phyloP scores from a whole-genome alignment of 2,888 invertebrate genomes.

The Drosophila histrio region DNA sequence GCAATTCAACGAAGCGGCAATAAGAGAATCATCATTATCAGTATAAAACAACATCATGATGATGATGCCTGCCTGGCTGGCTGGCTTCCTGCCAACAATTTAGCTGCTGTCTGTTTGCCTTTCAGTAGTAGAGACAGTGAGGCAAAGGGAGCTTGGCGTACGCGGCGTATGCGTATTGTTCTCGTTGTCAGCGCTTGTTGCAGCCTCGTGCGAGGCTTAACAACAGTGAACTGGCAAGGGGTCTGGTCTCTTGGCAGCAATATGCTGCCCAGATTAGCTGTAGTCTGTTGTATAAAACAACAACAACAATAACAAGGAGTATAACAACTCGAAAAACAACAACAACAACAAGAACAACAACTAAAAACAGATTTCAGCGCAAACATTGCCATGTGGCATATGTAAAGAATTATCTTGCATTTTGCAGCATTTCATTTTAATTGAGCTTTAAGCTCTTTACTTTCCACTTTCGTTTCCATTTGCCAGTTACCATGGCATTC shows the following conservation, averaged over 20 bases:
- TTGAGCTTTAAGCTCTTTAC: conserved; percentile 56
- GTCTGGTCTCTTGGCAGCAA: conserved; percentile 1
- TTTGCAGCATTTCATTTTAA: conserved; percentile 60
- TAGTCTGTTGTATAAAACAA: conserved; percentile 36
- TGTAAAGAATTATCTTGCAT: conserved; percentile 60
- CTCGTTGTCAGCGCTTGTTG: conserved; percentile 37
- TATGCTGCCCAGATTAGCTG: conserved; percentile 73
- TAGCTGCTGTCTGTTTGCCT: conserved; percentile 58
- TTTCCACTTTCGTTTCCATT: conserved; percentile 9
- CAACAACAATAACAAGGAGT: conserved; percentile 22
- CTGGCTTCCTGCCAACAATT: conserved; percentile 76
- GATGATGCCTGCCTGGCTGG: conserved; percentile 59
- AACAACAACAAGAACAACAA: conserved; percentile 1
- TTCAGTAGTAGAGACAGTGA: conserved; percentile 6
- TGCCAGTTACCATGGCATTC: conserved; percentile 9
- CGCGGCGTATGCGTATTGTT: conserved; percentile 73
- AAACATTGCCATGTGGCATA: conserved; percentile 28
- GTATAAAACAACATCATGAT: conserved; percentile 25
- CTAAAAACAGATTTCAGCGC: conserved; percentile 31
- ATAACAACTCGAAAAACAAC: conserved; percentile 8
- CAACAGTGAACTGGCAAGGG: neutral
- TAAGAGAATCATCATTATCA: conserved; percentile 34
- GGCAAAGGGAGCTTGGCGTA: conserved; percentile 4
- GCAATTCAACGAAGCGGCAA: conserved; percentile 61
- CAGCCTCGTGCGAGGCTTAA: conserved; percentile 25